phyloP scores from a whole-genome alignment of 2,888 invertebrate genomes.

The Caenorhabditis sp. region DNA sequence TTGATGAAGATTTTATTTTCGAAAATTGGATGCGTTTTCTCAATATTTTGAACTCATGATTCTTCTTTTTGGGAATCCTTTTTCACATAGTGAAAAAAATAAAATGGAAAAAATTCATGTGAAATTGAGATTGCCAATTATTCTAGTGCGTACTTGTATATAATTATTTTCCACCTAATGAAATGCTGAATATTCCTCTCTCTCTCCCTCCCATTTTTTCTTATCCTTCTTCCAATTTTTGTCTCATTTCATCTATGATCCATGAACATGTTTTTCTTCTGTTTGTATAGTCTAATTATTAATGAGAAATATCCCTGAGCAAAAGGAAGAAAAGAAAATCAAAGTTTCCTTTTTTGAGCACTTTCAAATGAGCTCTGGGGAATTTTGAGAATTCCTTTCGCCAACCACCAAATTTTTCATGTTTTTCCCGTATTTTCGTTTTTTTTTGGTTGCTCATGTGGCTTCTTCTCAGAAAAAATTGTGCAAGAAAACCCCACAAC shows the following conservation, averaged over 20 bases:
- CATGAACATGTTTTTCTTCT: too few species aligned
- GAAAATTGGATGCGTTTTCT: not conserved
- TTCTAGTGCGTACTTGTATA: constrained; percentile 3
- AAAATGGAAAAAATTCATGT: not conserved
- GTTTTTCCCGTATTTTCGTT: not conserved
- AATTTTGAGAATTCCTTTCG: not conserved
- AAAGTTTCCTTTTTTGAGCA: constrained; percentile 2
- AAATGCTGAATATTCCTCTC: constrained; percentile 11
- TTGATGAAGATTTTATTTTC: not conserved
- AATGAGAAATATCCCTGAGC: not conserved
- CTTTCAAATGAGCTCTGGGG: constrained; percentile 3
- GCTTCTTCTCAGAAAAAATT: not conserved
- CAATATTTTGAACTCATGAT: not conserved
- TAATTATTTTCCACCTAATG: not conserved
- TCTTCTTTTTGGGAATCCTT: not conserved
- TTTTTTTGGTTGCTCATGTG: not conserved
- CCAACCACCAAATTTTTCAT: not conserved
- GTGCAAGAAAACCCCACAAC: not conserved
- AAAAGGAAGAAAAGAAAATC: constrained; percentile 1
- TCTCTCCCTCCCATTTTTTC: constrained; percentile 1
- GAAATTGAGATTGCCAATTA: not conserved
- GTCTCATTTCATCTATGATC: too few species aligned
- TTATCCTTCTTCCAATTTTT: not conserved
- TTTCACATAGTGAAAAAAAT: not conserved
- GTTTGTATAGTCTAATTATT: too few species aligned